These are phyloP conservation scores for Clangula hyemalis DNA, from an alignment of 2,797 vertebrate species.

Conservation along the genomic window DNA sequence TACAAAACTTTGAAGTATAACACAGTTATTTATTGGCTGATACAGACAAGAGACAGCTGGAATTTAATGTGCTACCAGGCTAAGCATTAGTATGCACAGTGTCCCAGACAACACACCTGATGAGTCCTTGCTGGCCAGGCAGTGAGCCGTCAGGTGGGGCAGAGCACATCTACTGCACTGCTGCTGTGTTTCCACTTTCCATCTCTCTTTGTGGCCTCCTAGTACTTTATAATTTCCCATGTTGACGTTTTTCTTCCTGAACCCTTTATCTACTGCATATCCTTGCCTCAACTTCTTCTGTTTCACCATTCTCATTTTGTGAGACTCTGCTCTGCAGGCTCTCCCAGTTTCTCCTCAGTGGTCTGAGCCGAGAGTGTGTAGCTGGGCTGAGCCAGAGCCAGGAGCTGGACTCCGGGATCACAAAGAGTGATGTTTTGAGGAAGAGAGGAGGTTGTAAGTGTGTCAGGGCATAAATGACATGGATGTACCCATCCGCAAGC, in stretches of 20 bases:
- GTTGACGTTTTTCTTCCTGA: background rate
- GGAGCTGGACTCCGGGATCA: background rate
- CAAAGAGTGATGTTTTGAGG: background rate
- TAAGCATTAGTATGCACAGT: background rate
- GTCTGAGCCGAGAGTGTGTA: background rate
- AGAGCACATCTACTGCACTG: background rate
- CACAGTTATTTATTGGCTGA: background rate
- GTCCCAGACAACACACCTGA: fast-evolving
- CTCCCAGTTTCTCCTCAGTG: background rate
- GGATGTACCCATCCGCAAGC: fast-evolving
- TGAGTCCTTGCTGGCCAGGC: background rate
- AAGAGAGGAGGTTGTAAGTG: background rate
- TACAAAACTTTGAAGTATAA: background rate
- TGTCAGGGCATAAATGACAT: background rate
- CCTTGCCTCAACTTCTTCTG: background rate
- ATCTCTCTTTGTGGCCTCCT: background rate
- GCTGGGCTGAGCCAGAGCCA: background rate
- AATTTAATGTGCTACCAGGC: background rate
- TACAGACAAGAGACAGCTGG: background rate
- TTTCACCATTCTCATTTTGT: background rate
- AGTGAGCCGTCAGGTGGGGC: background rate
- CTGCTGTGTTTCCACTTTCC: background rate
- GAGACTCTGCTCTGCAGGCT: background rate
- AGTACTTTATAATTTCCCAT: background rate
- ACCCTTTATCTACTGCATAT: background rate